A percentile compares a stretch with the other conserved stretches of the same genome.
phyloP scores from a whole-genome alignment of 23 tunicate genomes.

The Trididemnum nubilum region DNA sequence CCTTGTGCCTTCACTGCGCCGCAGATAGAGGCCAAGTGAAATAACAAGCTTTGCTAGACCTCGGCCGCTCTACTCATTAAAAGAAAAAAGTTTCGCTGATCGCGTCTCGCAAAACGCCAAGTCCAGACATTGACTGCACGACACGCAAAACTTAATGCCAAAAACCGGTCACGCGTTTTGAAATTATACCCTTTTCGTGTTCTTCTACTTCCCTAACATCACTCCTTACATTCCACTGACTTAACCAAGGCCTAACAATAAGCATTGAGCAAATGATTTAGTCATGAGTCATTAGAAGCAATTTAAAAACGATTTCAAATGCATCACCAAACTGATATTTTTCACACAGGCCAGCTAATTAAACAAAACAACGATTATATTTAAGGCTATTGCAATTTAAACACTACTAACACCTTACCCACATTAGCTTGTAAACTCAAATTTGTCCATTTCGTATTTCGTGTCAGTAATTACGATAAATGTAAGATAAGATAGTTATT shows the following conservation, averaged over 20 bases:
- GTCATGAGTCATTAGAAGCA: not conserved
- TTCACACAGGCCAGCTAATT: constrained; percentile 1
- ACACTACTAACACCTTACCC: too few species aligned
- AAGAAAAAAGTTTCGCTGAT: constrained; percentile 4
- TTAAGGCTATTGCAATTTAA: too few species aligned
- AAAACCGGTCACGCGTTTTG: too few species aligned
- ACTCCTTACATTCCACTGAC: too few species aligned
- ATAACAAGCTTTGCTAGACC: not conserved
- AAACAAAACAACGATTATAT: not conserved
- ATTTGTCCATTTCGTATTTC: too few species aligned
- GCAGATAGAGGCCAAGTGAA: constrained; percentile 15
- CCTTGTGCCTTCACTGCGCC: constrained; percentile 22
- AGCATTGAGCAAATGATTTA: not conserved
- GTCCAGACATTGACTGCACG: not conserved
- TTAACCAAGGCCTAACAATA: too few species aligned
- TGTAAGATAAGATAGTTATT: too few species aligned
- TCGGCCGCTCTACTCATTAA: not conserved
- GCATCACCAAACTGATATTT: constrained; percentile 19
- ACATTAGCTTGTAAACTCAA: too few species aligned
- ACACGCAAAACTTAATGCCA: too few species aligned
- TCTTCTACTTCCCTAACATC: not conserved
- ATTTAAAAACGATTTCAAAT: not conserved
- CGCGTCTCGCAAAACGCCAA: not conserved
- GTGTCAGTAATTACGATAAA: too few species aligned
- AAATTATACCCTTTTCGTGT: not conserved